A percentile compares a stretch with the other conserved stretches of the same genome.
Evolutionary conservation across 2,113 vertebrate species (phyloP).

Genomic region (Empidonax alnorum): DNA sequence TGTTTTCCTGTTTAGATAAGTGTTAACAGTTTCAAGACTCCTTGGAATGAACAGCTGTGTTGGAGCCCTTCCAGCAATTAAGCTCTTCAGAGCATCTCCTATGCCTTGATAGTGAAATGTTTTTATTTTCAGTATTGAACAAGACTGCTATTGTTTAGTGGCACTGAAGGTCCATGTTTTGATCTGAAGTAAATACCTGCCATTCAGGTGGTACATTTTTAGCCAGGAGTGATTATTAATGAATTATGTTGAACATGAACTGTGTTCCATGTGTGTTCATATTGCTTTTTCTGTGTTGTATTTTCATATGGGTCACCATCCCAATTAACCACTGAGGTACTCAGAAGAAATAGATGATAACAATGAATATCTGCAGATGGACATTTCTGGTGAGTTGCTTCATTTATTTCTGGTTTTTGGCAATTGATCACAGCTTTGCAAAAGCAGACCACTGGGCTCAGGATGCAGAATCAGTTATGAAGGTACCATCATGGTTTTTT

Average conservation of each 20-base stretch:
- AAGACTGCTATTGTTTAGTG: not conserved
- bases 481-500: not conserved
- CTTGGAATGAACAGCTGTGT: conserved; percentile 54
- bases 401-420: not conserved
- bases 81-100: not conserved
- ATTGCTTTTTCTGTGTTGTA: not conserved
- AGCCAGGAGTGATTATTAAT: not conserved
- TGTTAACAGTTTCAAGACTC: conserved; percentile 48
- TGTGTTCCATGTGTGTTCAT: not conserved
- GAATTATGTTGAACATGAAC: not conserved
- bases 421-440: not conserved
- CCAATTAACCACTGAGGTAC: not conserved
- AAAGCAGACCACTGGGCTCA: not conserved
- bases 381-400: not conserved
- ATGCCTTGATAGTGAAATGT: not conserved
- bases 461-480: not conserved
- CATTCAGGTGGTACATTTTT: not conserved
- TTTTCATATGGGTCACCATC: not conserved
- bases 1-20: conserved; percentile 61
- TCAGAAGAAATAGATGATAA: not conserved
- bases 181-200: not conserved
- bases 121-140: not conserved
- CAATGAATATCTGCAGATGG: not conserved
- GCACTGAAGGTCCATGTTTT: not conserved
- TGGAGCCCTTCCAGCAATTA: not conserved